Evolutionary conservation across 2,113 vertebrate genomes (phyloP), one percentile per base, ranked within the genome.

Genomic region (Pseudorasbora parva): DNA sequence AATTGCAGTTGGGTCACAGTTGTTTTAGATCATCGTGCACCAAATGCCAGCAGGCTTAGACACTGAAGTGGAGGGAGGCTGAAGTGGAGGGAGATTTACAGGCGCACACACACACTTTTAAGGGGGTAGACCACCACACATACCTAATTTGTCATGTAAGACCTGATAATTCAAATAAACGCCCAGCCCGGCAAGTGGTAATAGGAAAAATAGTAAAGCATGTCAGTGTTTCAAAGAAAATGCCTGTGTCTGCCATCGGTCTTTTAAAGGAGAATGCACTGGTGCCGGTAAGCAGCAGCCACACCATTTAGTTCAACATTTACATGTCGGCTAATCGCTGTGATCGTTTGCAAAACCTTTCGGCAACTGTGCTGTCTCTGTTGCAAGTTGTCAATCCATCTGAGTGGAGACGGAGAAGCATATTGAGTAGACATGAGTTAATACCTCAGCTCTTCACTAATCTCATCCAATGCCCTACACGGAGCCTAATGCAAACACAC

Each of bases 21-120:
- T 94, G 91, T 92, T 94, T 94, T 93, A 93, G 92, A 92, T 93
- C 90, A 90, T 92, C 91, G 89, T 93, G 82, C 89, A 86, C 82
- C 0, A 78, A 90, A 94, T 94, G 88, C 92, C 92, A 88, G 83
- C 64, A 14, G 90, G 91, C 90, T 93, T 92, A 93, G 86, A 87
- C 84, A 81, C 84, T 27, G 86, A 89, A 89, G 89, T 90, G 15
- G 54, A 82, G 86, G 85, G 87, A 90, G 91, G 88, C 74, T 86
- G 85, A n/a, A n/a, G n/a, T n/a, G n/a, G n/a, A n/a, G n/a, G n/a
- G n/a, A 88, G 89, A 91, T 91, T 92, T 89, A 91, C 85, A 90
- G 78, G 82, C n/a, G n/a, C 80, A 84, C 79, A 85, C 85, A 81
- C 85, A 78, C 79, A 66, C 23, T 72, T 79, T 79, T 69, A 68